Conservation (phyloP, 2,888 invertebrate genomes). For the Coecobrya sp. region DNA sequence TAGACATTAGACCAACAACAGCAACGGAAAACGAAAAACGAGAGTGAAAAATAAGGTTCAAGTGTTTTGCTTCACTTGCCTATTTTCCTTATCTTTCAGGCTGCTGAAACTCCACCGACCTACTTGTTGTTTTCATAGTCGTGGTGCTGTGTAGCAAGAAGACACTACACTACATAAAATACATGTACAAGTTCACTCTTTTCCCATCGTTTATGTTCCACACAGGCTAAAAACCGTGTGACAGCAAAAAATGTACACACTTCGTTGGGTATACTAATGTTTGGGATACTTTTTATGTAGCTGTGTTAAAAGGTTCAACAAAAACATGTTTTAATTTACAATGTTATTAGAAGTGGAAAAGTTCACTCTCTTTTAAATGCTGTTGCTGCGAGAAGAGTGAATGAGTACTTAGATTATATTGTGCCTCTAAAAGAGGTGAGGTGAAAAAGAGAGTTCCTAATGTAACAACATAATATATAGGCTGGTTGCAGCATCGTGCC, state of each 20-base stretch:
- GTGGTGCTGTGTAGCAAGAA: background rate
- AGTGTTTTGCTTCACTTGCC: conserved; percentile 22
- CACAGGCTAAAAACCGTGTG: background rate
- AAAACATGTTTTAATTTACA: conserved; percentile 67
- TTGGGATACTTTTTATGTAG: background rate
- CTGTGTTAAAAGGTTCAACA: conserved; percentile 56
- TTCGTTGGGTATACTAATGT: no score
- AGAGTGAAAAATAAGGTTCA: conserved; percentile 48
- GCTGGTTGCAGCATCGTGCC: background rate
- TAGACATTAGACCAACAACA: background rate
- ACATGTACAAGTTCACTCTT: conserved; percentile 25
- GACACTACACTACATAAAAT: background rate
- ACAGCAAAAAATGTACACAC: background rate
- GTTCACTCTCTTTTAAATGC: background rate
- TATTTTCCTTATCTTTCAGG: background rate
- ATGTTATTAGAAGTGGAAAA: conserved; percentile 10
- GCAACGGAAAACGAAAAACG: conserved; percentile 17
- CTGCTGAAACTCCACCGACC: conserved; percentile 53
- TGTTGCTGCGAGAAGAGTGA: background rate
- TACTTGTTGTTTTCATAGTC: conserved; percentile 37
- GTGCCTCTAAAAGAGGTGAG: background rate
- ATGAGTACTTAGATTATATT: background rate
- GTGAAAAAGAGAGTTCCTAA: background rate
- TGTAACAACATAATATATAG: background rate
- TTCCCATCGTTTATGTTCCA: conserved; percentile 47